Percentiles rank a stretch among this genome's conserved stretches.
Evolutionary conservation across 1,140 invertebrate species (phyloP).

Genomic region (Drosophila trapezifrons): DNA sequence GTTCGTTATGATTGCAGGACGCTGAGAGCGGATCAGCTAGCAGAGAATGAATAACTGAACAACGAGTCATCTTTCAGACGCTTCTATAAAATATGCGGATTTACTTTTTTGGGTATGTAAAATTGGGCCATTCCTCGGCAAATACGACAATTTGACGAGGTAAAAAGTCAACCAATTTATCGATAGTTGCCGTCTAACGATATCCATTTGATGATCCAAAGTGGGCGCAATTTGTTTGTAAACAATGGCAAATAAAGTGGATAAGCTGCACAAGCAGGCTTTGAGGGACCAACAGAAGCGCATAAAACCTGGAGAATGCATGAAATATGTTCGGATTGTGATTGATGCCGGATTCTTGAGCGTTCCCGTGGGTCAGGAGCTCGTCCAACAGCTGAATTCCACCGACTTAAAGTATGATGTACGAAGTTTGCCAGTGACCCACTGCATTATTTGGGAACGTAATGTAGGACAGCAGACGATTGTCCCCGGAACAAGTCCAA

Average conservation of each 20-base stretch:
- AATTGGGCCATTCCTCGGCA: too few species aligned
- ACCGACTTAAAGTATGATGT: constrained; percentile 62
- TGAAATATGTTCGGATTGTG: constrained; percentile 85
- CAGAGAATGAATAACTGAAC: too few species aligned
- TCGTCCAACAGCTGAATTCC: constrained; percentile 37
- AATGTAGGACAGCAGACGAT: constrained; percentile 67
- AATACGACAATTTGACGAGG: too few species aligned
- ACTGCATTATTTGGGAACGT: constrained; percentile 84
- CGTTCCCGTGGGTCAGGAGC: constrained; percentile 44
- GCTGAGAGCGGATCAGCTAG: too few species aligned
- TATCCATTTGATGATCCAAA: not conserved
- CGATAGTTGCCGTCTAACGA: not conserved
- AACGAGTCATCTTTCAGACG: too few species aligned
- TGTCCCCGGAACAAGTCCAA: not conserved
- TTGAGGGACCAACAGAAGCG: constrained; percentile 77
- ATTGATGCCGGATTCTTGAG: constrained; percentile 81
- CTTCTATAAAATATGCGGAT: too few species aligned
- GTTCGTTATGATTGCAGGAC: not conserved
- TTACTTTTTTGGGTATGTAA: too few species aligned
- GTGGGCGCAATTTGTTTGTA: constrained; percentile 24
- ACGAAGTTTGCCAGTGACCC: constrained; percentile 39
- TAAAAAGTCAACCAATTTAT: not conserved
- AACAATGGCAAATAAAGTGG: constrained; percentile 55
- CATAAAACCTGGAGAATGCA: constrained; percentile 85
- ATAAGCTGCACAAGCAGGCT: constrained; percentile 77